These are phyloP conservation scores for Solenopsis fugax DNA, from an alignment of 1,140 invertebrate genomes.

Conservation along the genomic window DNA sequence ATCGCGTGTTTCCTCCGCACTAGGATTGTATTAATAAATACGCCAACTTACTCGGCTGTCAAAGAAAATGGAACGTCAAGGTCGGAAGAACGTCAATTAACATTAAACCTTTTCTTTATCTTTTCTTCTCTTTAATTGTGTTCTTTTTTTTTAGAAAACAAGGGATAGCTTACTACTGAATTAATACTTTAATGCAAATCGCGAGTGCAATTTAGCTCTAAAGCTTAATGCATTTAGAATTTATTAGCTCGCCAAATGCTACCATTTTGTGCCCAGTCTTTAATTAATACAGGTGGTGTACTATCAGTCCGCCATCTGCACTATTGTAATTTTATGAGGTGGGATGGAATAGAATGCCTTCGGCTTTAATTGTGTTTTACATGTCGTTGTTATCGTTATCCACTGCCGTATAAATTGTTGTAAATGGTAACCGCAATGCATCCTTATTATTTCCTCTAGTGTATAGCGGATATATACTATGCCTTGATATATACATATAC, in stretches of 20 bases:
- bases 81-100: neutral
- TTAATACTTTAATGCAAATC: conserved; percentile 39
- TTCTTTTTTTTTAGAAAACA: neutral
- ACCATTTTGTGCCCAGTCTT: conserved; percentile 45
- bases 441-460: conserved; percentile 33
- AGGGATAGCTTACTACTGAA: neutral
- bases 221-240: conserved; percentile 48
- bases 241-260: conserved; percentile 51
- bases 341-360: neutral
- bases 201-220: conserved; percentile 27
- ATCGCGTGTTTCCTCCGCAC: neutral
- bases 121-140: neutral
- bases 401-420: neutral
- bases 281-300: conserved; percentile 50
- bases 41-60: neutral
- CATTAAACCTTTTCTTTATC: neutral
- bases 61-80: neutral
- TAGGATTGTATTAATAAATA: conserved; percentile 30
- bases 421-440: neutral
- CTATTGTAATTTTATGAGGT: conserved; percentile 49
- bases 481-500: neutral
- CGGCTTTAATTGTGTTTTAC: conserved; percentile 29
- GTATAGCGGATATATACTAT: neutral
- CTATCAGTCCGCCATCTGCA: conserved; percentile 35
- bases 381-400: conserved; percentile 27